These are phyloP conservation scores for Dermochelys coriacea DNA, from an alignment of 2,797 vertebrate genomes.

Conservation along the genomic window DNA sequence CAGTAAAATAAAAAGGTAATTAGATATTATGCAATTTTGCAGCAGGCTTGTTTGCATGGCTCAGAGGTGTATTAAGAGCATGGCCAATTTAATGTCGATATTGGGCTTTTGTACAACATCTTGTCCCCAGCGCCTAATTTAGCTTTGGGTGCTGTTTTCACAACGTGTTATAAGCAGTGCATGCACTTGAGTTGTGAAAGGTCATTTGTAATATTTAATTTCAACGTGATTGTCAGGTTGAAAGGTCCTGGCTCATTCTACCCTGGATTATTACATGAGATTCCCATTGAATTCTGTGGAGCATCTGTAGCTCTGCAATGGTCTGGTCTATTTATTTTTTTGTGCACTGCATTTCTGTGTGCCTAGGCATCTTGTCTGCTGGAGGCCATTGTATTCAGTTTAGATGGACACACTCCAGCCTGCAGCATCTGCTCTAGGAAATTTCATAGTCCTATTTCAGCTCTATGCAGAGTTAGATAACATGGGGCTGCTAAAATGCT, in stretches of 20 bases:
- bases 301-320: neutral
- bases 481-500: neutral
- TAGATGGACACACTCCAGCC: no score
- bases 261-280: fast-evolving
- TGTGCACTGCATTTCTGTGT: fast-evolving
- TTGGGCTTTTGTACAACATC: neutral
- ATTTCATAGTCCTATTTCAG: neutral
- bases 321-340: neutral
- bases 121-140: neutral
- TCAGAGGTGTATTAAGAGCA: neutral
- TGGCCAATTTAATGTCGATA: neutral
- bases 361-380: no score
- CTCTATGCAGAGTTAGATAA: neutral
- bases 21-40: neutral
- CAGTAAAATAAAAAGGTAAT: neutral
- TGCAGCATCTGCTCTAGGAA: neutral
- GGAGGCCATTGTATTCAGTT: no score
- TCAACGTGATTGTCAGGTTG: fast-evolving
- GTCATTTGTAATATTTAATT: neutral
- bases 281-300: neutral
- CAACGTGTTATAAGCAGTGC: neutral
- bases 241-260: neutral
- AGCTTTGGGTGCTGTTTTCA: neutral
- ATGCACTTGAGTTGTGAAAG: neutral
- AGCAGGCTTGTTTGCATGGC: neutral